These are phyloP conservation scores for Stichopus chloronotus DNA, from an alignment of 35 echinoderm and acorn worm species.

Conservation along the genomic window DNA sequence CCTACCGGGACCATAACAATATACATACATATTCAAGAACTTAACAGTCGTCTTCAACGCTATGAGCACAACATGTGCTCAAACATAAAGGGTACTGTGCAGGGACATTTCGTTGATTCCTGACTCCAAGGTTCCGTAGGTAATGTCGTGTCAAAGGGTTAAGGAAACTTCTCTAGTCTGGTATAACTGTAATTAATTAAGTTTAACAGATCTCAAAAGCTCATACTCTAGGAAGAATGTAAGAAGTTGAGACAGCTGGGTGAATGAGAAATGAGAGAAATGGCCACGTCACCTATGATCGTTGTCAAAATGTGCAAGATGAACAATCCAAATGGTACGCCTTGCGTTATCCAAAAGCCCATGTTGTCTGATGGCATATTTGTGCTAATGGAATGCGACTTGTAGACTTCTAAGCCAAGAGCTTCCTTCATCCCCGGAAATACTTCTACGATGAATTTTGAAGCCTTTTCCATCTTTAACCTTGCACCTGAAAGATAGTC, in stretches of 20 bases:
- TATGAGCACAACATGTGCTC: no score
- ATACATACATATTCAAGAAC: not conserved
- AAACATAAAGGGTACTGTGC: no score
- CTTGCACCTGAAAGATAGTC: no score
- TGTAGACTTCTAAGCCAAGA: not conserved
- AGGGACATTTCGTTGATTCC: no score
- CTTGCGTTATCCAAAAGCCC: constrained; percentile 32
- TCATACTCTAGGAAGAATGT: not conserved
- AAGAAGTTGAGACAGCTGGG: no score
- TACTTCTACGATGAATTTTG: not conserved
- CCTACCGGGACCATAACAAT: not conserved
- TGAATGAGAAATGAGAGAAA: not conserved
- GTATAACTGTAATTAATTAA: no score
- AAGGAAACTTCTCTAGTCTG: no score
- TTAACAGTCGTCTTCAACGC: no score
- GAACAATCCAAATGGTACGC: constrained; percentile 4
- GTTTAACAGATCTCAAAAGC: not conserved
- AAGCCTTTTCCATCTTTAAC: not conserved
- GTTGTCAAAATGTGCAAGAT: not conserved
- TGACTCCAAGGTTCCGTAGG: no score
- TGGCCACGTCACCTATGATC: not conserved
- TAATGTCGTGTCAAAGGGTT: no score
- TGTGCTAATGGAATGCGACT: not conserved
- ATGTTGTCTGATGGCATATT: constrained; percentile 16
- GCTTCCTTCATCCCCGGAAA: not conserved